Evolutionary conservation across 2,888 invertebrate species (phyloP).

Genomic region (Carterocephalus palaemon): DNA sequence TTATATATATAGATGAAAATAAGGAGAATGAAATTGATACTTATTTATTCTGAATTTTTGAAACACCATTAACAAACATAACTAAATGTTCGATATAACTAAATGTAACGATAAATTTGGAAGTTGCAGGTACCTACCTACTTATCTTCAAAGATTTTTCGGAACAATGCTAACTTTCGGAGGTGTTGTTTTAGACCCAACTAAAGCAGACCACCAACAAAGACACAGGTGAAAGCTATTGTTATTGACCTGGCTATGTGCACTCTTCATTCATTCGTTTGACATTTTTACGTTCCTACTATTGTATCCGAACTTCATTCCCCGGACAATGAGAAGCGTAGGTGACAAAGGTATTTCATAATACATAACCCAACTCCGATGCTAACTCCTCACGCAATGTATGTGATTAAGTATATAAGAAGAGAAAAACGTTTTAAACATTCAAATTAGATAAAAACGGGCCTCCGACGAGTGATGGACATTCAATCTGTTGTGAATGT

Average conservation of each 20-base stretch:
- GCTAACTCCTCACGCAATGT: conserved; percentile 9
- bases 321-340: conserved; percentile 16
- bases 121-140: no score
- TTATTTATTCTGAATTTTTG: no score
- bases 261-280: conserved; percentile 13
- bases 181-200: not conserved
- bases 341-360: conserved; percentile 9
- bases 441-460: conserved; percentile 71
- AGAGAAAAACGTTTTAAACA: conserved; percentile 53
- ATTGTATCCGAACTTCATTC: conserved; percentile 8
- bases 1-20: no score
- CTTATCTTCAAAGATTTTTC: no score
- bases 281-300: conserved; percentile 19
- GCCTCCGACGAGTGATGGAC: conserved; percentile 64
- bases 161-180: no score
- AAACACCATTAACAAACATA: no score
- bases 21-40: no score
- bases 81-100: no score
- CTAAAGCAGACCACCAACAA: conserved; percentile 17
- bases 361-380: conserved; percentile 1
- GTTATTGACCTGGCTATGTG: conserved; percentile 12
- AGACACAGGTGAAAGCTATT: conserved; percentile 12
- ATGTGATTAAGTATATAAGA: not conserved
- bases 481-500: conserved; percentile 61
- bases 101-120: not conserved